phyloP scores from a whole-genome alignment of 2,888 invertebrate species.

The Acutogordius australiensis region DNA sequence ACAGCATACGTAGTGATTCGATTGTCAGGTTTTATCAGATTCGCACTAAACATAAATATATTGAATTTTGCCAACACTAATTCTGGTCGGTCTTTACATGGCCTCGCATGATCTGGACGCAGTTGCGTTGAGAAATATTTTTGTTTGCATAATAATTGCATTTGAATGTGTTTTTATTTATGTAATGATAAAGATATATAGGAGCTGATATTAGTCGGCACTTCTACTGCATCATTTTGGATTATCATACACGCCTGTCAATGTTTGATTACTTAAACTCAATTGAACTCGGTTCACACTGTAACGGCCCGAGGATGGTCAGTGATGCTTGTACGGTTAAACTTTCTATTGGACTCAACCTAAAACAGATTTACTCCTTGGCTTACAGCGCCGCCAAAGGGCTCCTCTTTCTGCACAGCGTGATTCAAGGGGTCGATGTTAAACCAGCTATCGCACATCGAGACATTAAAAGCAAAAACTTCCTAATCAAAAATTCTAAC shows the following conservation, averaged over 20 bases:
- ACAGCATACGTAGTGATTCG: background rate
- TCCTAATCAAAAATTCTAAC: slow-evolving; percentile 73
- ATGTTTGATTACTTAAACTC: background rate
- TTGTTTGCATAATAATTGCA: too few species aligned
- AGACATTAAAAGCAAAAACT: slow-evolving; percentile 85
- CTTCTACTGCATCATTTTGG: background rate
- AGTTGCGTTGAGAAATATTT: background rate
- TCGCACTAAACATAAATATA: too few species aligned
- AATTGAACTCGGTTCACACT: too few species aligned
- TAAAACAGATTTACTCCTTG: background rate
- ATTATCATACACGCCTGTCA: background rate
- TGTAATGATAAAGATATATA: background rate
- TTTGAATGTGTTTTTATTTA: too few species aligned
- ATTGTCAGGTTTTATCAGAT: too few species aligned
- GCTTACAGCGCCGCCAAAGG: background rate
- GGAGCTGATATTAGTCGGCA: background rate
- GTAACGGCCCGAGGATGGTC: background rate
- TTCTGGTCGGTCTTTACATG: too few species aligned
- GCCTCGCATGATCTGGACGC: too few species aligned
- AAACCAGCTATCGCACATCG: slow-evolving; percentile 93
- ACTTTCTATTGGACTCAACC: background rate
- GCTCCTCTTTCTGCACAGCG: background rate
- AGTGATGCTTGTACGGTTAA: background rate
- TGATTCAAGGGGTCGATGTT: background rate
- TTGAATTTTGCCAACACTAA: too few species aligned